Evolutionary conservation across 2,888 invertebrate genomes (phyloP), one percentile per base, ranked within the genome.

Genomic region (Argyresthia goedartella): DNA sequence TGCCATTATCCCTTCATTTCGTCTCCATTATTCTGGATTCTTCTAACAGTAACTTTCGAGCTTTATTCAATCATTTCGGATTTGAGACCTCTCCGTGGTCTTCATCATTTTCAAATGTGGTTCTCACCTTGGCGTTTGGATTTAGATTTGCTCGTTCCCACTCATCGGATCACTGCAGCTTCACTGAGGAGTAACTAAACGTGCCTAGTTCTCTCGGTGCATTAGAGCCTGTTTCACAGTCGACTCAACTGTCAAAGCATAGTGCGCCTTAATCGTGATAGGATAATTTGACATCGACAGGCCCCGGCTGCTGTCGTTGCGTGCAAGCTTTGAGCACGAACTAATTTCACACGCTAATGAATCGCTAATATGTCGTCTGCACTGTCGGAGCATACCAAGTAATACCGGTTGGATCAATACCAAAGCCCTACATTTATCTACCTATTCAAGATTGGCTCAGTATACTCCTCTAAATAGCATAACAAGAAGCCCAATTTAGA

Each of bases 1-100:
- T 64, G 58, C 59, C 57, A 56, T 65, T 63, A 69, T 66, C 60
- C 61, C 56, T 57, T 61, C 60, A 63, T 67, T 67, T 64, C 59
- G 61, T 61, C 57, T 54, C 59, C 60, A 62, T 66, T 67, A 65
- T 65, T 60, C 57, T 60, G 61, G 57, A 61, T 63, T 66, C 65
- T 60, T 60, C 52, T 60, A 57, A 63, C 63, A 58, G 59, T 55
- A 61, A 64, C 25, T 62, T 62, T 57, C 54, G 55, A 52, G 52
- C 59, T 61, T 63, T 61, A 59, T 63, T 57, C 58, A 57, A 62
- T 57, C 56, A 53, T 44, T 60, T 59, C 59, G 8, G 36, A 8
- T 36, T 48, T 15, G 35, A n/a, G 36, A 15, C 10, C 35, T 35
- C 9, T 15, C 3, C 25, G 25, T 25, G 25, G 25, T 25, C 25